These are phyloP conservation scores for Achlya flavicornis DNA, from an alignment of 2,888 invertebrate genomes.

Conservation along the genomic window DNA sequence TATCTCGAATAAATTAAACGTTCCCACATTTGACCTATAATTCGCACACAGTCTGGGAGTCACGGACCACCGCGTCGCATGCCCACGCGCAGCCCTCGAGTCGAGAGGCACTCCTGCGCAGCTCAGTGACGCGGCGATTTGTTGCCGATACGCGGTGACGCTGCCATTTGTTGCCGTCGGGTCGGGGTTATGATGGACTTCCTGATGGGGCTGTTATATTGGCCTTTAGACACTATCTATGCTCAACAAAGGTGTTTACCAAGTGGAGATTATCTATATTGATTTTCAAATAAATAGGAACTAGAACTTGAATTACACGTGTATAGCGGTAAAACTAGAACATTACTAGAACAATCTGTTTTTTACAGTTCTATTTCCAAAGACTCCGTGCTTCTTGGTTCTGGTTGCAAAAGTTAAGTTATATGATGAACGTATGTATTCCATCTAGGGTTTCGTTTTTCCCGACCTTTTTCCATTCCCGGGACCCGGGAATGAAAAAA, in stretches of 20 bases:
- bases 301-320: no score
- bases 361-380: no score
- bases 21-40: neutral
- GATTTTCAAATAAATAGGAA: neutral
- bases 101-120: conserved; percentile 37
- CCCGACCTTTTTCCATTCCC: no score
- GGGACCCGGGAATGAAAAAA: no score
- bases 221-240: neutral
- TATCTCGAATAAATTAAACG: neutral
- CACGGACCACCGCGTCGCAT: conserved; percentile 41
- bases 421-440: no score
- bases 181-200: neutral
- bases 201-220: conserved; percentile 6
- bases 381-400: no score
- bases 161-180: conserved; percentile 10
- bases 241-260: neutral
- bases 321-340: neutral
- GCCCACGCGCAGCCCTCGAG: conserved; percentile 46
- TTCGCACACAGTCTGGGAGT: conserved; percentile 3
- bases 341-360: no score
- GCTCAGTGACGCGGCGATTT: conserved; percentile 16
- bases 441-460: no score
- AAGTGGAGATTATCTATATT: neutral
- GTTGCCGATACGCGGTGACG: conserved; percentile 30
- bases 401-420: no score